Evolutionary conservation across 2,113 vertebrate species (phyloP).

Genomic region (Hoplias malabaricus): DNA sequence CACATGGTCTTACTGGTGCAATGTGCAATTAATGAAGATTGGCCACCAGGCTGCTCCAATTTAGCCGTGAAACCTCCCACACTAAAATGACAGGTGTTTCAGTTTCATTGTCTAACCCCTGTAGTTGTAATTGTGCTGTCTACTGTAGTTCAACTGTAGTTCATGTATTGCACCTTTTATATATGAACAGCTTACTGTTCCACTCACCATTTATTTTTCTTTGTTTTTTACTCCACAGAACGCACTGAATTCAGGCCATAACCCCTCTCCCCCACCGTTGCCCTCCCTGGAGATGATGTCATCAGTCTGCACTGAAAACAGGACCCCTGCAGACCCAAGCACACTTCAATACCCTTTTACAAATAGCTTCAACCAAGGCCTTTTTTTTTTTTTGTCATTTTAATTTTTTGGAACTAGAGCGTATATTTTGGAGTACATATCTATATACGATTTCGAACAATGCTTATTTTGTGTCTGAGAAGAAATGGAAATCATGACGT

Average conservation of each 20-base stretch:
- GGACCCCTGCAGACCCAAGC: slow-evolving; percentile 64
- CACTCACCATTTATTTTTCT: neutral
- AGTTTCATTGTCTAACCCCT: too few relatives aligned
- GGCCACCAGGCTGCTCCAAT: too few relatives aligned
- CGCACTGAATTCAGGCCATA: slow-evolving; percentile 14
- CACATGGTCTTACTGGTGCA: too few relatives aligned
- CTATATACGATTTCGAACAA: slow-evolving; percentile 75
- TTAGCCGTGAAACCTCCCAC: too few relatives aligned
- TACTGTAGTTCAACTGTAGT: too few relatives aligned
- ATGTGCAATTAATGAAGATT: too few relatives aligned
- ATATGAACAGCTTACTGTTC: too few relatives aligned
- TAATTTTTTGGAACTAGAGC: slow-evolving; percentile 69
- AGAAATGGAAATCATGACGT: slow-evolving; percentile 63
- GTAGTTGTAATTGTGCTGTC: too few relatives aligned
- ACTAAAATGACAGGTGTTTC: too few relatives aligned
- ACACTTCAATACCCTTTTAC: slow-evolving; percentile 74
- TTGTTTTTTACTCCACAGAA: slow-evolving; percentile 26
- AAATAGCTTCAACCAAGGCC: slow-evolving; percentile 81
- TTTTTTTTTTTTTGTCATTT: slow-evolving; percentile 61
- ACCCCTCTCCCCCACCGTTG: neutral
- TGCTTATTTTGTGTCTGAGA: slow-evolving; percentile 79
- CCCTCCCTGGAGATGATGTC: slow-evolving; percentile 65
- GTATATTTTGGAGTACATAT: slow-evolving; percentile 82
- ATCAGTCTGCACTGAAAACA: slow-evolving; percentile 63
- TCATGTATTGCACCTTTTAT: too few relatives aligned